Base-by-base conservation (phyloP, 2,113 vertebrate genomes). In the Typhlomys cinereus region DNA sequence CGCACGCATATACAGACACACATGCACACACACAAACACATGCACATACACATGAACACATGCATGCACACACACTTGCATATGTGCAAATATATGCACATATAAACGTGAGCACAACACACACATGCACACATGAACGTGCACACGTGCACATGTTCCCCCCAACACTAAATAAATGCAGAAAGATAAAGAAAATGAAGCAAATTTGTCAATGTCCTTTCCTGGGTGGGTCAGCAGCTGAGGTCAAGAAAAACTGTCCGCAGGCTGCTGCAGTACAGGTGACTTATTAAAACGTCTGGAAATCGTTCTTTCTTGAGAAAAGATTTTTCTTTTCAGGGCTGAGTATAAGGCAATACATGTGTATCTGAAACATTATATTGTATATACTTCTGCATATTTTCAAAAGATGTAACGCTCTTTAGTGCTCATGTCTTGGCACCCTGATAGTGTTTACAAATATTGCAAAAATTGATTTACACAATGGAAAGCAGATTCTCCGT, bases 391-490 rank as follows among this genome's bases (percentile, higher is more conserved):
- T 91, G 89, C 52, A 73, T 79, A 88, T 84, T 95, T 93, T 93
- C 69, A 95, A 69, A 92, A 90, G 71, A 87, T 44, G 50, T 82
- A 66, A 87, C 14, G 5, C 79, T 48, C 91, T 73, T 91, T 87
- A 84, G 75, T 82, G 84, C 64, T 87, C 89, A 25, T 39, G 62
- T 61, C 69, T 90, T 87, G 91, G 81, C 78, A 88, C 74, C 27
- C 29, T 59, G 48, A 52, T 46, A 74, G 31, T 94, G 76, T 85
- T 93, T 85, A 95, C 73, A 91, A 93, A 94, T 90, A 79, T 85
- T 82, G 80, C 89, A 93, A 62, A 88, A 83, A 69, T 75, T 83
- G 61, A 91, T 95, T 96, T 94, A 81, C 71, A 85, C 87, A 93
- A 94, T 85, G 67, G 62, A 92, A 94, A 95, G 66, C 89, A 94